Evolutionary conservation across 2,888 invertebrate genomes (phyloP).

Genomic region (Thymelicus acteon): DNA sequence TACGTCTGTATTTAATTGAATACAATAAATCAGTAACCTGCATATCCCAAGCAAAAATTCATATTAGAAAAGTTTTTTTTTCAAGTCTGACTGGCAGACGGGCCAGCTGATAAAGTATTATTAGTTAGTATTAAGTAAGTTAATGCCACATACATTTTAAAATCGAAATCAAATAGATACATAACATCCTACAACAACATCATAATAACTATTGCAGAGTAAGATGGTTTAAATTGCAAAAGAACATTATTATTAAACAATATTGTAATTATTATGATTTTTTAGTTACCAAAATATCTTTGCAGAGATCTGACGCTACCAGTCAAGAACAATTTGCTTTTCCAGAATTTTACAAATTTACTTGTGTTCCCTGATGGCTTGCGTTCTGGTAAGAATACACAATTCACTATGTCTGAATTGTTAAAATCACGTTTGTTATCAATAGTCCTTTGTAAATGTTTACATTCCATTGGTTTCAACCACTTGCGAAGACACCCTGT

Average conservation of each 20-base stretch:
- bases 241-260: background rate
- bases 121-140: no score
- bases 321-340: conserved; percentile 75
- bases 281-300: conserved; percentile 74
- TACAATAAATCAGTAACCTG: no score
- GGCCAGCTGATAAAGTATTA: no score
- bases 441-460: conserved; percentile 77
- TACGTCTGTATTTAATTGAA: no score
- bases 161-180: no score
- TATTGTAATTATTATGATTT: conserved; percentile 55
- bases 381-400: conserved; percentile 72
- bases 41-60: no score
- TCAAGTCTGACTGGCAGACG: no score
- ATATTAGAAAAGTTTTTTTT: no score
- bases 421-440: conserved; percentile 75
- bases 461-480: conserved; percentile 81
- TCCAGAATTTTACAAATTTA: conserved; percentile 80
- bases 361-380: conserved; percentile 68
- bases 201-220: background rate
- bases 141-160: no score
- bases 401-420: conserved; percentile 73
- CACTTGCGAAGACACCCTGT: conserved; percentile 79
- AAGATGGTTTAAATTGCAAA: background rate
- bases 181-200: no score
- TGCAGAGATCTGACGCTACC: conserved; percentile 77